These are phyloP conservation scores for Brenthis hecate DNA, from an alignment of 2,888 invertebrate genomes.

Conservation along the genomic window DNA sequence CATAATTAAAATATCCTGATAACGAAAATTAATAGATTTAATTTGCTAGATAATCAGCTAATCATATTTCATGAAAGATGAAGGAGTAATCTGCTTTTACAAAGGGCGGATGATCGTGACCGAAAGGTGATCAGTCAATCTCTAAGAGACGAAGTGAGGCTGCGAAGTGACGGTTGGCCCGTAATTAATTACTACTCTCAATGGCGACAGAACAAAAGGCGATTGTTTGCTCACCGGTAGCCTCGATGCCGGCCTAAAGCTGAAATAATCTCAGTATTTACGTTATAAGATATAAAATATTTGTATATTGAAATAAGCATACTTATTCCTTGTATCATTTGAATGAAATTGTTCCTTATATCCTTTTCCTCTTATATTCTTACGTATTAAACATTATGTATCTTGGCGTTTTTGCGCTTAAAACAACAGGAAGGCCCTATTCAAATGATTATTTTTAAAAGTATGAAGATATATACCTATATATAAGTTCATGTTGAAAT, in stretches of 20 bases:
- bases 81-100: slow-evolving; percentile 27
- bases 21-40: slow-evolving; percentile 34
- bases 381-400: no score
- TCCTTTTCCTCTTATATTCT: no score
- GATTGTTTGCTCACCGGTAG: slow-evolving; percentile 52
- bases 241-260: neutral
- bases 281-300: neutral
- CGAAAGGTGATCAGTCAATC: slow-evolving; percentile 32
- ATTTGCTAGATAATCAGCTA: slow-evolving; percentile 31
- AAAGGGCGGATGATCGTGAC: slow-evolving; percentile 21
- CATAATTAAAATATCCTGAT: slow-evolving; percentile 32
- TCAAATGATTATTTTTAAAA: no score
- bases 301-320: neutral
- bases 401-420: no score
- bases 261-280: neutral
- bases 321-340: neutral
- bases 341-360: neutral
- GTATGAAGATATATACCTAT: no score
- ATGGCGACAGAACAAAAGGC: slow-evolving; percentile 70
- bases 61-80: slow-evolving; percentile 34
- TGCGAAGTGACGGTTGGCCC: slow-evolving; percentile 42
- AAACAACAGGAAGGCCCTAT: no score
- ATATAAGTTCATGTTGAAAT: no score
- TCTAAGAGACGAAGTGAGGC: slow-evolving; percentile 35
- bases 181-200: slow-evolving; percentile 78